These are phyloP conservation scores for Meloidogyne exigua DNA, from an alignment of 1,140 invertebrate species.

Conservation along the genomic window DNA sequence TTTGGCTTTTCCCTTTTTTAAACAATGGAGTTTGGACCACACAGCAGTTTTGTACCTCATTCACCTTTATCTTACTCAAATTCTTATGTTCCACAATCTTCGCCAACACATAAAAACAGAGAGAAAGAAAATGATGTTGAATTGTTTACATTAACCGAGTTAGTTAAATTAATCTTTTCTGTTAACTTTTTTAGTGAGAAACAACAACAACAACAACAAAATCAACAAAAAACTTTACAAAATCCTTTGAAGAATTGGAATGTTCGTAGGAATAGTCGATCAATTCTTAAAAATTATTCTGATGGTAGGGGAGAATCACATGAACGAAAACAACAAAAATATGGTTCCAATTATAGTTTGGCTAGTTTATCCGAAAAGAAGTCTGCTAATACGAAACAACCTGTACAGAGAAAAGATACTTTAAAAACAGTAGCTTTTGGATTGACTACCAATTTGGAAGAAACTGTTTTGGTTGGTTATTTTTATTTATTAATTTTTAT, in stretches of 20 bases:
- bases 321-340: not conserved
- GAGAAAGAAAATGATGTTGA: not conserved
- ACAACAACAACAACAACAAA: not conserved
- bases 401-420: conserved; percentile 7
- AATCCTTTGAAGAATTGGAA: not conserved
- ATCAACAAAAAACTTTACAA: not conserved
- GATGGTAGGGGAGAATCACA: not conserved
- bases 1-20: not conserved
- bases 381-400: not conserved
- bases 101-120: not conserved
- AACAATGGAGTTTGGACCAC: conserved; percentile 7
- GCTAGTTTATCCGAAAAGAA: not conserved
- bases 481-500: not conserved
- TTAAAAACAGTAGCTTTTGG: conserved; percentile 30
- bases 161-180: not conserved
- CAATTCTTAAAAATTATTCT: conserved; percentile 19
- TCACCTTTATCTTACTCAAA: conserved; percentile 12
- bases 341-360: not conserved
- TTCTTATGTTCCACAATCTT: conserved; percentile 18
- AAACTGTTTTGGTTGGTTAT: conserved; percentile 18
- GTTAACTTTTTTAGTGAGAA: not conserved
- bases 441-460: conserved; percentile 11
- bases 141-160: not conserved
- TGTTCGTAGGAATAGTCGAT: not conserved
- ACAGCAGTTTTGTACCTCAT: conserved; percentile 15